Percentiles rank a stretch among this genome's conserved stretches.
phyloP scores from a whole-genome alignment of 2,888 invertebrate genomes.

The Ormyrus nitidulus region DNA sequence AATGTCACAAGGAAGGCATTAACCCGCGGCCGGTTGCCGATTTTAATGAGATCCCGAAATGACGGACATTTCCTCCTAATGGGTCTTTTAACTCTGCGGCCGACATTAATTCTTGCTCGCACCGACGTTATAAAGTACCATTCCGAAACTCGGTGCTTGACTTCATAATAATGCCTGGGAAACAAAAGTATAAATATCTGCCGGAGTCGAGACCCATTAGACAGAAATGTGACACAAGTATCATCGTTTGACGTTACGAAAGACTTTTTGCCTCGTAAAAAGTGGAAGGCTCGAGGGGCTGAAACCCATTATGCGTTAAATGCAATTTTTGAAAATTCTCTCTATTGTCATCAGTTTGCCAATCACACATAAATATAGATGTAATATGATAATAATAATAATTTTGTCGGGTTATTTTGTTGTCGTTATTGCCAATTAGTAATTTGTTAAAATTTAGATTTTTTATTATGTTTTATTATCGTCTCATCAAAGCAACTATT shows the following conservation, averaged over 20 bases:
- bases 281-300: too few relatives aligned
- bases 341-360: not conserved
- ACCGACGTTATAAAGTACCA: not conserved
- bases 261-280: conserved; percentile 35
- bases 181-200: conserved; percentile 1
- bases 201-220: conserved; percentile 20
- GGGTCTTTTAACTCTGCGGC: not conserved
- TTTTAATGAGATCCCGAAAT: conserved; percentile 36
- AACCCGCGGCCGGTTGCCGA: conserved; percentile 14
- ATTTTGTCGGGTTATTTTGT: conserved; percentile 18
- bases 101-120: conserved; percentile 11
- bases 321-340: not conserved
- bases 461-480: conserved; percentile 32
- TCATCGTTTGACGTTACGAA: conserved; percentile 41
- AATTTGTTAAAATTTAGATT: conserved; percentile 30
- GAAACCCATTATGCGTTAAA: not conserved
- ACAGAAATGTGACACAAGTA: conserved; percentile 33
- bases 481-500: conserved; percentile 9
- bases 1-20: conserved; percentile 5
- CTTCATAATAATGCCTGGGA: not conserved
- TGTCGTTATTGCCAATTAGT: conserved; percentile 43
- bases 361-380: not conserved
- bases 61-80: conserved; percentile 32
- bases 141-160: not conserved
- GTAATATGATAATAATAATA: conserved; percentile 4